Evolutionary conservation across 2,113 vertebrate genomes (phyloP).

Genomic region (Zingel zingel): DNA sequence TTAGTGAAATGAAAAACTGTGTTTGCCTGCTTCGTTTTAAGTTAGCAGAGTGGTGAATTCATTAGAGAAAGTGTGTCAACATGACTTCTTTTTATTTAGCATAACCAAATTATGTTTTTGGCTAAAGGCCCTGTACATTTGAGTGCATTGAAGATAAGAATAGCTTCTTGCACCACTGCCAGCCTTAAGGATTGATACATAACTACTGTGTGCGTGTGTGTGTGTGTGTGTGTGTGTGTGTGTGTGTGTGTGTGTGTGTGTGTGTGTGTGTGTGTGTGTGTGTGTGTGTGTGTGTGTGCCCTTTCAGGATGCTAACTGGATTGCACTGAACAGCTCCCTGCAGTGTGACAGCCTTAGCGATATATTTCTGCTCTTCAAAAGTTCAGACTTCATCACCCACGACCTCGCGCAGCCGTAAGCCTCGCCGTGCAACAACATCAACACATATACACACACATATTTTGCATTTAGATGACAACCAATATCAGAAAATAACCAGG

Average conservation of each 20-base stretch:
- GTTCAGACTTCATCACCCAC: conserved; percentile 96
- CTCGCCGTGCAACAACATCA: neutral
- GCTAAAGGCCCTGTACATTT: neutral
- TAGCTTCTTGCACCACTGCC: neutral
- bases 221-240: neutral
- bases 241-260: too few species aligned
- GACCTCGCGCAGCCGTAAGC: conserved; percentile 98
- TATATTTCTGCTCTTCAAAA: conserved; percentile 98
- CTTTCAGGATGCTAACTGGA: conserved; percentile 97
- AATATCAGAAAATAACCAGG: neutral
- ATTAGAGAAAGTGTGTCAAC: neutral
- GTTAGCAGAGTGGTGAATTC: neutral
- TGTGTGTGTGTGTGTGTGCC: too few species aligned
- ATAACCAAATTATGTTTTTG: neutral
- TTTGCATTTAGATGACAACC: neutral
- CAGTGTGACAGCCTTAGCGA: conserved; percentile 94
- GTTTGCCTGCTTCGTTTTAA: neutral
- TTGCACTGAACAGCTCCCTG: conserved; percentile 97
- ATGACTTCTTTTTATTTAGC: neutral
- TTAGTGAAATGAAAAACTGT: neutral
- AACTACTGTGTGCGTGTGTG: neutral
- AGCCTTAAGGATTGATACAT: neutral
- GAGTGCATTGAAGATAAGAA: neutral
- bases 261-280: conserved; percentile 9
- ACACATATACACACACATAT: neutral